Conservation (phyloP, 64 coral and sea anemone genomes). For the Stichodactyla helianthus region DNA sequence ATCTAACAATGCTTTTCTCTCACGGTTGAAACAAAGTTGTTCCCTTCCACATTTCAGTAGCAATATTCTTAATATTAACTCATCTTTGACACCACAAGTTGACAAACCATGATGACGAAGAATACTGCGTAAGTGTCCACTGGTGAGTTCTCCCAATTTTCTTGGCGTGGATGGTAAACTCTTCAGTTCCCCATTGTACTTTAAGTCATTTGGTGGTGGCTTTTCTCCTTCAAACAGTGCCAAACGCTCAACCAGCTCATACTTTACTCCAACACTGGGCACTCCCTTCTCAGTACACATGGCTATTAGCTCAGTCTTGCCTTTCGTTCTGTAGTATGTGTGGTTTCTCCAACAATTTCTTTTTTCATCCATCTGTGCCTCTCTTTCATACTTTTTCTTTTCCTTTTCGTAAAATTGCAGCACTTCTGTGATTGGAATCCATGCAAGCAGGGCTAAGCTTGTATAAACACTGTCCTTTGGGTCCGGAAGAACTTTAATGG, state of each 20-base stretch:
- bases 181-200: neutral
- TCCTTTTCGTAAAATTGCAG: slow-evolving; percentile 38
- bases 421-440: slow-evolving; percentile 20
- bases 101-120: neutral
- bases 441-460: slow-evolving; percentile 35
- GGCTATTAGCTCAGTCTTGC: neutral
- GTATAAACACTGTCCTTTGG: slow-evolving; percentile 3
- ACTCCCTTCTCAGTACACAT: neutral
- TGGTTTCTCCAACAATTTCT: neutral
- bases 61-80: neutral
- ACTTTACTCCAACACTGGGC: neutral
- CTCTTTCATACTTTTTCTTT: neutral
- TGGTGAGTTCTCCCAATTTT: neutral
- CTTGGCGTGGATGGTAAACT: neutral
- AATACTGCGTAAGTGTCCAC: neutral
- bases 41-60: neutral
- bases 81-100: neutral
- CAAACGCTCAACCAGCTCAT: slow-evolving; percentile 29
- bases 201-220: neutral
- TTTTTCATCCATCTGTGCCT: neutral
- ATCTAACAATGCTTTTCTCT: neutral
- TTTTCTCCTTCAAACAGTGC: neutral
- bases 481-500: slow-evolving; percentile 33
- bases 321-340: neutral
- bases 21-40: neutral